Conservation (phyloP, 2,888 invertebrate genomes). For the Ennomos erosarius region DNA sequence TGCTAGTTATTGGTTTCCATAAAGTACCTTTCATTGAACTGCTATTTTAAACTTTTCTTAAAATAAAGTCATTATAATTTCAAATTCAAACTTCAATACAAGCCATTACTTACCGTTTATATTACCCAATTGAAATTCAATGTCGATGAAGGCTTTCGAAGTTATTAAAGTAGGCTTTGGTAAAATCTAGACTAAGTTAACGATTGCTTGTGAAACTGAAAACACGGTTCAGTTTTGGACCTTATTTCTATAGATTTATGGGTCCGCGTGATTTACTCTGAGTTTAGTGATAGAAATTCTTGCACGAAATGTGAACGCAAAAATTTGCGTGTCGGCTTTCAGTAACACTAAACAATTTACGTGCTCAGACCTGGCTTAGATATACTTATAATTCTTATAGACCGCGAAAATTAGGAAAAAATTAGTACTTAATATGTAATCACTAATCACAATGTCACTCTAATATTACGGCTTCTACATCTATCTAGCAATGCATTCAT, state of each 20-base stretch:
- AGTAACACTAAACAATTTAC: conserved; percentile 21
- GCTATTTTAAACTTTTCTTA: too few species aligned
- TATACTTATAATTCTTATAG: too few species aligned
- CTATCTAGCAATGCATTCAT: too few species aligned
- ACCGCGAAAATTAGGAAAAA: too few species aligned
- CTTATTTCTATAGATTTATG: neutral
- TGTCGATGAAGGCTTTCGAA: conserved; percentile 7
- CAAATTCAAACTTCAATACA: conserved; percentile 2
- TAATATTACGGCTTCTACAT: too few species aligned
- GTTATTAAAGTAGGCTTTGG: conserved; percentile 19
- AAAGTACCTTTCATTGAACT: too few species aligned
- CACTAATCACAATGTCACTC: too few species aligned
- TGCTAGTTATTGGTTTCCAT: too few species aligned
- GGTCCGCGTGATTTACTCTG: neutral
- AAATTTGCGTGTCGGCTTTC: conserved; percentile 31
- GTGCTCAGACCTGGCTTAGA: neutral
- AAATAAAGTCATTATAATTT: too few species aligned
- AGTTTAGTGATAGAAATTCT: conserved; percentile 6
- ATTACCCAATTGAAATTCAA: conserved; percentile 21
- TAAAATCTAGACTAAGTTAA: conserved; percentile 5
- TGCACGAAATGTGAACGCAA: conserved; percentile 27
- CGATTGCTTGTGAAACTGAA: neutral
- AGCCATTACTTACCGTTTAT: conserved; percentile 5
- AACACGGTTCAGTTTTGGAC: conserved; percentile 6
- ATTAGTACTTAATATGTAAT: too few species aligned